A percentile compares a stretch with the other conserved stretches of the same genome.
These are phyloP conservation scores for Coreius guichenoti DNA, from an alignment of 2,797 vertebrate species.

Conservation along the genomic window DNA sequence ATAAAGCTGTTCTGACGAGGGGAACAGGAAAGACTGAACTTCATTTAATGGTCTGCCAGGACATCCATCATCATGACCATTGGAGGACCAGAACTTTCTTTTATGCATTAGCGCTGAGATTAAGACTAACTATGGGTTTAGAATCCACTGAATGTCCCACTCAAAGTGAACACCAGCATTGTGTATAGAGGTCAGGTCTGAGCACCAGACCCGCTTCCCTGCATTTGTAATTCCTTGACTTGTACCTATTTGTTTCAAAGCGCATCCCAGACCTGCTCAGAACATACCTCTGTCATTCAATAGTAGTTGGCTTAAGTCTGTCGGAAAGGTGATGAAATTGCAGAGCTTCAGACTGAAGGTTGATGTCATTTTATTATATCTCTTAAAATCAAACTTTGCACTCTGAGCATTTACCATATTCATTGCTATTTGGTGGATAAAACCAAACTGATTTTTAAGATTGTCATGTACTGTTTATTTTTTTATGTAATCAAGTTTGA, in stretches of 20 bases:
- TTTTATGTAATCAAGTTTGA: slow-evolving; percentile 49
- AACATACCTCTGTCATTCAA: slow-evolving; percentile 11
- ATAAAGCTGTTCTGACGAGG: slow-evolving; percentile 79
- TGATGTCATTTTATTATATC: background rate
- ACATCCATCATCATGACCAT: slow-evolving; percentile 4
- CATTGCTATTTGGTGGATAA: slow-evolving; percentile 24
- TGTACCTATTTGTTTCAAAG: slow-evolving; percentile 3
- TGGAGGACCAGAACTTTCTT: slow-evolving; percentile 55
- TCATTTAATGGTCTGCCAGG: slow-evolving; percentile 39
- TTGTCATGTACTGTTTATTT: slow-evolving; percentile 35
- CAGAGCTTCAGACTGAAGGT: background rate
- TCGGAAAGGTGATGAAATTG: background rate
- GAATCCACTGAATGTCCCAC: slow-evolving; percentile 56
- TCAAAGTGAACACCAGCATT: slow-evolving; percentile 72
- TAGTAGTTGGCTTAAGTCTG: background rate
- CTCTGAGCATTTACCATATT: slow-evolving; percentile 45
- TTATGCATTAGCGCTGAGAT: slow-evolving; percentile 55
- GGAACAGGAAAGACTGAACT: background rate
- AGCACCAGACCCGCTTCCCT: background rate
- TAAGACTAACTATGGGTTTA: slow-evolving; percentile 52
- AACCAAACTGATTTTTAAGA: slow-evolving; percentile 52
- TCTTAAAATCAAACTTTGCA: slow-evolving; percentile 4
- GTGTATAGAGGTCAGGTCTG: slow-evolving; percentile 50
- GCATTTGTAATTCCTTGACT: background rate
- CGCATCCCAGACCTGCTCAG: slow-evolving; percentile 14